A percentile compares a stretch with the other conserved stretches of the same genome.
Evolutionary conservation across 2,797 vertebrate genomes (phyloP).

Genomic region (Lagodon rhomboides): DNA sequence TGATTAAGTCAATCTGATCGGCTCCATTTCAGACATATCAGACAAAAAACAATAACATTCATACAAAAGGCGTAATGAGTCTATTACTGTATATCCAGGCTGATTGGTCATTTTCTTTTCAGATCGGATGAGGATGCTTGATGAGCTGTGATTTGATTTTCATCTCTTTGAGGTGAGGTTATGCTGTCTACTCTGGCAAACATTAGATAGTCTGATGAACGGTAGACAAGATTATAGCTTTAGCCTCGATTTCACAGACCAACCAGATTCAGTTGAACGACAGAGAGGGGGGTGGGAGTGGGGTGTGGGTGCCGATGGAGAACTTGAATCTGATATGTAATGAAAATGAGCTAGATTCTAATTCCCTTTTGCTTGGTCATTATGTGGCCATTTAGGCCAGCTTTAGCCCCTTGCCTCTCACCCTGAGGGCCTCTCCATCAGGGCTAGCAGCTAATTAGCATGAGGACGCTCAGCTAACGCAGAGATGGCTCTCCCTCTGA

Average conservation of each 20-base stretch:
- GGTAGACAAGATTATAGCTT: slow-evolving; percentile 1
- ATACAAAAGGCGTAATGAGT: neutral
- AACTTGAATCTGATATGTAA: slow-evolving; percentile 80
- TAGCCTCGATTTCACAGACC: slow-evolving; percentile 11
- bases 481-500: slow-evolving; percentile 78
- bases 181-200: slow-evolving; percentile 2
- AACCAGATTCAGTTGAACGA: slow-evolving; percentile 51
- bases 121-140: neutral
- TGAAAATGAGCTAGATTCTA: slow-evolving; percentile 77
- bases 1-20: neutral
- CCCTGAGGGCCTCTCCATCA: slow-evolving; percentile 83
- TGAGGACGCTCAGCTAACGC: slow-evolving; percentile 74
- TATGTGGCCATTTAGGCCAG: slow-evolving; percentile 82
- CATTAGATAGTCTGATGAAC: slow-evolving; percentile 4
- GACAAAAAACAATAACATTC: neutral
- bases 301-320: neutral
- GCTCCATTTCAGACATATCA: neutral
- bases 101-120: neutral
- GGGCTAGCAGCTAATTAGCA: slow-evolving; percentile 85
- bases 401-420: slow-evolving; percentile 77
- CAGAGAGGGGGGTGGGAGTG: neutral
- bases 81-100: neutral
- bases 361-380: slow-evolving; percentile 77
- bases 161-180: neutral
- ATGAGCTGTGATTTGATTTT: neutral